phyloP scores from a whole-genome alignment of 92 coral and sea anemone genomes.

The Plumapathes pennacea region DNA sequence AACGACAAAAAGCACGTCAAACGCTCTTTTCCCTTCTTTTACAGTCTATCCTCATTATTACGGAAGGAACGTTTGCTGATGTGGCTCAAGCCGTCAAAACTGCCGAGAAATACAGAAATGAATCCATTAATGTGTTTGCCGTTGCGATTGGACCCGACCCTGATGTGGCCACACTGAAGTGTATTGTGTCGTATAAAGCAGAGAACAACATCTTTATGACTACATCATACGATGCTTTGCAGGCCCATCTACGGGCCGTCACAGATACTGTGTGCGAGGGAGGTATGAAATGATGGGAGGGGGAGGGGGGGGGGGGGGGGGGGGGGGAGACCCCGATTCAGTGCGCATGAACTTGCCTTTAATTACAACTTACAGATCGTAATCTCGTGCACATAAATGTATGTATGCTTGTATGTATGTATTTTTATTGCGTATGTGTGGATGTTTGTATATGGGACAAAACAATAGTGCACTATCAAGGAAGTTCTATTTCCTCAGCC shows the following conservation, averaged over 20 bases:
- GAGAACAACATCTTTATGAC: conserved; percentile 83
- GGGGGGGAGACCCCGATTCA: background rate
- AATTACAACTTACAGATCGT: background rate
- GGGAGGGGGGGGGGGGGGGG: background rate
- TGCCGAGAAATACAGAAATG: conserved; percentile 43
- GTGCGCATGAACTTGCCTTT: background rate
- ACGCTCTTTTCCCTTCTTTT: too few relatives aligned
- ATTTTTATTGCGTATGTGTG: too few relatives aligned
- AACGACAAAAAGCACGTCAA: too few relatives aligned
- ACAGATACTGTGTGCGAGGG: conserved; percentile 74
- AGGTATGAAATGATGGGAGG: conserved; percentile 24
- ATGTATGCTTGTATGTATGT: too few relatives aligned
- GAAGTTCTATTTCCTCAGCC: background rate
- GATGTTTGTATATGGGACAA: too few relatives aligned
- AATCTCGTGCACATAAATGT: too few relatives aligned
- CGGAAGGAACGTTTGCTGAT: conserved; percentile 56
- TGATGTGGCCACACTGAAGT: conserved; percentile 52
- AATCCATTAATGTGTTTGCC: conserved; percentile 58
- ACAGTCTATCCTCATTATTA: conserved; percentile 68
- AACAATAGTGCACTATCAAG: background rate
- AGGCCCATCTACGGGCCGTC: conserved; percentile 55
- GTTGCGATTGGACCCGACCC: conserved; percentile 68
- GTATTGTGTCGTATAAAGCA: conserved; percentile 68
- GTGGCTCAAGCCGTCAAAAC: conserved; percentile 23
- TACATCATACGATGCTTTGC: conserved; percentile 68